phyloP scores from a whole-genome alignment of 1,140 invertebrate species.

The Zaprionus taronus region DNA sequence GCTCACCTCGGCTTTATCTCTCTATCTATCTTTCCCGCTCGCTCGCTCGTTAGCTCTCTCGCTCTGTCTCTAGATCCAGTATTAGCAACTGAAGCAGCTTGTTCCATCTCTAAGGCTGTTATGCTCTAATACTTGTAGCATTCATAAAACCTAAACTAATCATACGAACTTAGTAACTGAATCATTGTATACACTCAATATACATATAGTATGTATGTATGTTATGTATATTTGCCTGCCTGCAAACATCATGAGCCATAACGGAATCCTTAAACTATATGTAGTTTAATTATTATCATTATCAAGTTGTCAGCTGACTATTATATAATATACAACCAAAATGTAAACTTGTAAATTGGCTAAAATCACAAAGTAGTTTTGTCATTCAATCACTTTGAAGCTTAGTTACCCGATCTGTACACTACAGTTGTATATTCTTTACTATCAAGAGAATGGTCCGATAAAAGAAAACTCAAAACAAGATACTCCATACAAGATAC shows the following conservation, averaged over 20 bases:
- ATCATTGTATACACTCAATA: not conserved
- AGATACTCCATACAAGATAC: not conserved
- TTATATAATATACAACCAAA: not conserved
- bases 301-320: not conserved
- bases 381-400: not conserved
- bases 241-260: slow-evolving; percentile 29
- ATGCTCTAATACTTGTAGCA: slow-evolving; percentile 17
- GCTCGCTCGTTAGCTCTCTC: not conserved
- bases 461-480: not conserved
- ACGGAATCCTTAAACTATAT: slow-evolving; percentile 13
- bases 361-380: not conserved
- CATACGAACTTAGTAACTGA: not conserved
- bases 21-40: slow-evolving; percentile 13
- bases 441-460: not conserved
- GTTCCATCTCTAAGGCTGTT: not conserved
- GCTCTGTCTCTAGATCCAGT: not conserved
- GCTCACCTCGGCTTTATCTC: slow-evolving; percentile 20
- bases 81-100: not conserved
- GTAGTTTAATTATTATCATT: not conserved
- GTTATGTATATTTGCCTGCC: slow-evolving; percentile 20
- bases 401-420: not conserved
- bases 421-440: not conserved
- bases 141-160: not conserved
- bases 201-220: not conserved
- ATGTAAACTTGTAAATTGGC: not conserved